Evolutionary conservation across 1,140 invertebrate genomes (phyloP), one percentile per base, ranked within the genome.

Genomic region (Camponotus vicinus): DNA sequence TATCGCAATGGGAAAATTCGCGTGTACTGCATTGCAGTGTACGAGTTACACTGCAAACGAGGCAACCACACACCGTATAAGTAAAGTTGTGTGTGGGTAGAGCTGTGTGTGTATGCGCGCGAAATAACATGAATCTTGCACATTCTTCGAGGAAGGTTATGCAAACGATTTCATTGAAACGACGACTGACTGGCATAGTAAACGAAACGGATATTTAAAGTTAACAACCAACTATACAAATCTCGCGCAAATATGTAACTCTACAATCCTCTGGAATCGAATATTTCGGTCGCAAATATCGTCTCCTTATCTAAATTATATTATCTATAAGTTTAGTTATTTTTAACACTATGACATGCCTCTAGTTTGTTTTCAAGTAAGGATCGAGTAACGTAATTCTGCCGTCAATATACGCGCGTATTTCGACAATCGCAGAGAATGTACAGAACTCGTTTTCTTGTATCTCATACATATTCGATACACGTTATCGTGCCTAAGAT

Each of bases 91-190:
- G 69, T 57, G 73, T 57, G 52, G n/a, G 49, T 75, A 61, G 45
- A n/a, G 27, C 9, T 40, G 42, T 49, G n/a, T 45, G 27, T 11
- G 42, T 15, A 7, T 13, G 32, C 9, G 70, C 42, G 34, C 21
- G 61, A 73, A 27, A 61, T 52, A 49, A 87, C 21, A 71, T 82
- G 55, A 63, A 34, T 83, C 32, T 61, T 61, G 79, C 79, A 83
- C 79, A 83, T 83, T 83, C 79, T 49, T 83, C 55, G 40, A 82
- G 67, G 78, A 82, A 70, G 55, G 18, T 75, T 83, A 83, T 45
- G 69, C 69, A 83, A 75, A 82, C 79, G 55, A 18, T 61, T 18
- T 83, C 69, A 61, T 63, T 83, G 55, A 83, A 49, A 45, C 40
- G 8, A 27, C 67, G 40, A 13, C n/a, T 61, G 67, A 37, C 42